A percentile compares a stretch with the other conserved stretches of the same genome.
Conservation (phyloP, 2,797 vertebrate species). For the Bothrops alternatus region DNA sequence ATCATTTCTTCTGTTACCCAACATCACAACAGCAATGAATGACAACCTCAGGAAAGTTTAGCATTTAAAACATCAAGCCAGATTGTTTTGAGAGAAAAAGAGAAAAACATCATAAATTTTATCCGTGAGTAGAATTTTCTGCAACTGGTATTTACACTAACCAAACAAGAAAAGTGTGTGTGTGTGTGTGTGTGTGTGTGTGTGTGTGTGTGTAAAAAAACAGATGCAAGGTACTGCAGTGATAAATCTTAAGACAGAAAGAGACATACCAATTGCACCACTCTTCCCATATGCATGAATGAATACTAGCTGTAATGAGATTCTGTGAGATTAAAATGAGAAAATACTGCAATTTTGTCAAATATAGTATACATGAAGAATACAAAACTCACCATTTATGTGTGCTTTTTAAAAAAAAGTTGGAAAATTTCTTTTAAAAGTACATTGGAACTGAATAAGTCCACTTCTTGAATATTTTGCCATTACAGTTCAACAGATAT, state of each 20-base stretch:
- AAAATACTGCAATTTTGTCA: neutral
- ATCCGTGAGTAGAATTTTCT: neutral
- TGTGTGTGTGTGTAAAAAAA: neutral
- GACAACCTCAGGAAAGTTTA: neutral
- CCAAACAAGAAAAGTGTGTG: neutral
- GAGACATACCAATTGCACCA: neutral
- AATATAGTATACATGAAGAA: neutral
- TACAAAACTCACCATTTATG: neutral
- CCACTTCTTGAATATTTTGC: neutral
- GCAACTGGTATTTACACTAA: neutral
- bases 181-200: neutral
- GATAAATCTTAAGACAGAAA: neutral
- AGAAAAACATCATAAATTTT: neutral
- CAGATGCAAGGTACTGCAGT: neutral
- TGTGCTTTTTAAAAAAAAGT: neutral
- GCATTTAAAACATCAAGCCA: neutral
- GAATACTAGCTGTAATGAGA: neutral
- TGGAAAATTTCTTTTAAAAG: neutral
- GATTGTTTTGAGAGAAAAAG: neutral
- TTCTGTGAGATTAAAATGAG: constrained; percentile 3
- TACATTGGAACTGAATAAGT: neutral
- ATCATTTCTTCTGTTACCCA: neutral
- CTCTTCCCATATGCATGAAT: neutral
- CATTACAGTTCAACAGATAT: neutral
- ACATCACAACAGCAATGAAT: neutral